Conservation (phyloP, 1,140 invertebrate genomes). For the Diploscapter pachys region DNA sequence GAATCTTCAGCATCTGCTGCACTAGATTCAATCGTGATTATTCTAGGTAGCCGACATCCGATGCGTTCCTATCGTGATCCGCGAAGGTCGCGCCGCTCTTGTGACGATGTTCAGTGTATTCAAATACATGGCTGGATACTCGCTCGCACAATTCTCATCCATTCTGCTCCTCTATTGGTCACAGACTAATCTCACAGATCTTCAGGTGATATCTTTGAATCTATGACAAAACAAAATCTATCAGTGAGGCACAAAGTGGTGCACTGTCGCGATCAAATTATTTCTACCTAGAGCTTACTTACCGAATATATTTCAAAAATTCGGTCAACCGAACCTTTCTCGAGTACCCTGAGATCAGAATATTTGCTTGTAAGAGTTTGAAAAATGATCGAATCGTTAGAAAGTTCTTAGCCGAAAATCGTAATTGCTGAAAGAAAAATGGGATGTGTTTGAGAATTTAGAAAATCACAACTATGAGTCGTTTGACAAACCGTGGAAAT, state of each 20-base stretch:
- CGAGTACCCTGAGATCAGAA: not conserved
- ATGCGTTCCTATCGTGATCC: conserved; percentile 77
- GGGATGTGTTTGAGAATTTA: too few relatives aligned
- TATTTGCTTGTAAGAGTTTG: too few relatives aligned
- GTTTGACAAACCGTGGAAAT: too few relatives aligned
- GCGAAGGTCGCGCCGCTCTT: conserved; percentile 86
- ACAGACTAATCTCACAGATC: conserved; percentile 56
- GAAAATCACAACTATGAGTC: not conserved
- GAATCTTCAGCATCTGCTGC: not conserved
- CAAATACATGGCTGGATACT: conserved; percentile 95
- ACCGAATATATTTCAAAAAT: too few relatives aligned
- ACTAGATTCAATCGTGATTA: not conserved
- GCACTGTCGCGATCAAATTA: too few relatives aligned
- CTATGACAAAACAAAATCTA: not conserved
- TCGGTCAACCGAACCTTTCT: too few relatives aligned
- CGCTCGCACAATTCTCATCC: conserved; percentile 85
- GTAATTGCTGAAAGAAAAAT: too few relatives aligned
- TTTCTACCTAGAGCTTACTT: too few relatives aligned
- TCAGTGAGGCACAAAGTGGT: not conserved
- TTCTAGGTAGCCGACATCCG: conserved; percentile 71
- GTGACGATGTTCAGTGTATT: conserved; percentile 92
- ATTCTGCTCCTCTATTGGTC: conserved; percentile 81
- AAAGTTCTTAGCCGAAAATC: too few relatives aligned
- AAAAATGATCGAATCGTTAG: too few relatives aligned
- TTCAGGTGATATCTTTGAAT: conserved; percentile 20